These are phyloP conservation scores for Eutolmus rufibarbis DNA, from an alignment of 2,888 invertebrate genomes.

Conservation along the genomic window DNA sequence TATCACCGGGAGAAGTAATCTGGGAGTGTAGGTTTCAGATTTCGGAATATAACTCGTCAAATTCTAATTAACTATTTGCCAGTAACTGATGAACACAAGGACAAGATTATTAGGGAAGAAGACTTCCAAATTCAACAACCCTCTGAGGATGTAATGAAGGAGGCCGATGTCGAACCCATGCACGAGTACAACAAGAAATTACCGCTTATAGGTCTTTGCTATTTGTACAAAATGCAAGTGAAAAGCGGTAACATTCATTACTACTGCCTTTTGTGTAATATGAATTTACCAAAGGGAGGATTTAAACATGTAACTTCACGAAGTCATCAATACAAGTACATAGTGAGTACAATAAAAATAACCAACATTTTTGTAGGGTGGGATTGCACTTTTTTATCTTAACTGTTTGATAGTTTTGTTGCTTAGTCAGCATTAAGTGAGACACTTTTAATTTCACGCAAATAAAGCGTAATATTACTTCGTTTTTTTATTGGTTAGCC, in stretches of 20 bases:
- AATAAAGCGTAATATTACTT: no score
- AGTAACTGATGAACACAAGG: conserved; percentile 40
- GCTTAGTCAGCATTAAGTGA: no score
- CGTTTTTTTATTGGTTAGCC: no score
- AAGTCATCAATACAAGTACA: conserved; percentile 39
- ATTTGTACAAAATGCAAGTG: conserved; percentile 36
- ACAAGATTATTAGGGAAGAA: conserved; percentile 33
- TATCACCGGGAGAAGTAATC: conserved; percentile 46
- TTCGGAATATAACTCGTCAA: not conserved
- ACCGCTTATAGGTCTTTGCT: conserved; percentile 35
- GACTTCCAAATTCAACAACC: conserved; percentile 9
- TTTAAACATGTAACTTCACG: conserved; percentile 20
- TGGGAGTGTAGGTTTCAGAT: conserved; percentile 42
- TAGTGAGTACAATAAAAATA: conserved; percentile 10
- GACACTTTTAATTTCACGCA: no score
- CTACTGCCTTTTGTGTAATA: conserved; percentile 29
- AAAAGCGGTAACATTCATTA: not conserved
- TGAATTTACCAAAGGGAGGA: not conserved
- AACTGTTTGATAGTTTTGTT: no score
- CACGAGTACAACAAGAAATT: conserved; percentile 40
- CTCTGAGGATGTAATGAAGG: not conserved
- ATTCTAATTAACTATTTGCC: not conserved
- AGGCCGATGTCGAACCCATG: conserved; percentile 12
- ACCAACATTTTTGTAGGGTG: not conserved
- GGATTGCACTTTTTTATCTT: not conserved